Base-by-base conservation (phyloP, 2,888 invertebrate species). In the Tortricodes alternella region DNA sequence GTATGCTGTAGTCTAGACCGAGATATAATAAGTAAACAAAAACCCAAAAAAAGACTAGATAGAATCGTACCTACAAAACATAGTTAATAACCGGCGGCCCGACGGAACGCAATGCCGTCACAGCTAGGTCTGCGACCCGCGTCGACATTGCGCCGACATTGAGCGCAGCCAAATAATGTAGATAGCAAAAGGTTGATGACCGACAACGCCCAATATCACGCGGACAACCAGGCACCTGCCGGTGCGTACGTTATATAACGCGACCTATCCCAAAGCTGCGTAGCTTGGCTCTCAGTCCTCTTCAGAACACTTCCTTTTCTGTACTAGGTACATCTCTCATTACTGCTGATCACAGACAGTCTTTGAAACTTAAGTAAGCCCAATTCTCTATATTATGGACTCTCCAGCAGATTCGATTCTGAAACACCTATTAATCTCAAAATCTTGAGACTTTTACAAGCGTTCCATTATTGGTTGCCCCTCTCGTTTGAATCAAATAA, bases 91-190 rank as follows among this genome's bases (percentile, higher is more conserved):
- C 73, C 80, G 77, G 76, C 80, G 77, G 76, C 74, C 74, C 77
- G 74, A 67, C 74, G 78, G 68, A 78, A 80, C 80, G 80, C 82
- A 80, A 80, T 67, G 72, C 69, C 80, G 74, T 67, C 77, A 78
- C 78, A 67, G 71, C 78, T 73, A 71, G 88, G 89, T 87, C 86
- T 81, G 73, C 85, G 88, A 88, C 89, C 82, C 83, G 76, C 74
- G 78, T 76, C 87, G 89, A 89, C 89, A 87, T 90, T 89, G 89
- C 75, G 80, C 76, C 86, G 89, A 81, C 89, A 85, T 89, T 89
- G 84, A 78, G 84, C 74, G 83, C 81, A 78, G 84, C 87, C 80
- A 85, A 89, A 88, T 86, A 85, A 86, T 85, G 84, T 82, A 88
- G 89, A 89, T 89, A 90, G 86, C 86, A 73, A 70, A 77, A 73